These are phyloP conservation scores for Drosophila leonis DNA, from an alignment of 2,888 invertebrate species.

Conservation along the genomic window DNA sequence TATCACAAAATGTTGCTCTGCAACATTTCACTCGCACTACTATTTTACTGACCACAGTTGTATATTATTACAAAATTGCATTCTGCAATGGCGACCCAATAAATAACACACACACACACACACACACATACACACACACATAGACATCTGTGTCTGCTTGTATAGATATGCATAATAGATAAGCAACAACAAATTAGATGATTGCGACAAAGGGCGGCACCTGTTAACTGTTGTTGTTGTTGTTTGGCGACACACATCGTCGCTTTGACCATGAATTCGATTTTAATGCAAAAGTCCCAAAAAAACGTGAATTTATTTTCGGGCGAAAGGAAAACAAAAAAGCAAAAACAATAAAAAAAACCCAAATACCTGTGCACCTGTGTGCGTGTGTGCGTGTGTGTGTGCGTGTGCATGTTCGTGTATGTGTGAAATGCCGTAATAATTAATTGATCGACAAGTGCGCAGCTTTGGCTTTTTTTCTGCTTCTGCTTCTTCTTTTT, in stretches of 20 bases:
- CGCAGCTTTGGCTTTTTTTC: conserved; percentile 56
- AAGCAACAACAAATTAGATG: conserved; percentile 58
- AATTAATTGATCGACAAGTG: conserved; percentile 79
- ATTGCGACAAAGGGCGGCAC: conserved; percentile 64
- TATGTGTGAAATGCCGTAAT: conserved; percentile 73
- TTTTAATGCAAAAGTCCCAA: conserved; percentile 75
- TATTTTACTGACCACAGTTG: no score
- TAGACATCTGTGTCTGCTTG: no score
- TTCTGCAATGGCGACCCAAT: conserved; percentile 67
- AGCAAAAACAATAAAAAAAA: conserved; percentile 55
- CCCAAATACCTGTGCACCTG: conserved; percentile 47
- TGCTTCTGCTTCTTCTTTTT: neutral
- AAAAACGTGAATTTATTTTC: conserved; percentile 56
- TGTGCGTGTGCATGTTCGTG: conserved; percentile 16
- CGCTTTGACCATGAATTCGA: conserved; percentile 78
- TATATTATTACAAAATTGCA: conserved; percentile 69
- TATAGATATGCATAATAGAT: conserved; percentile 41
- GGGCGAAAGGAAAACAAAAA: conserved; percentile 37
- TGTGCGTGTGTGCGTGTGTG: conserved; percentile 11
- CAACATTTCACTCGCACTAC: no score
- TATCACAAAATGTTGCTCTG: no score
- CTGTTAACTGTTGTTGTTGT: conserved; percentile 47
- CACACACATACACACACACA: neutral
- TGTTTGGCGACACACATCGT: conserved; percentile 72
- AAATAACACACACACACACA: conserved; percentile 28